Percentiles rank a stretch among this genome's conserved stretches.
phyloP scores from a whole-genome alignment of 2,797 vertebrate genomes.

The Benthosema pterotum region DNA sequence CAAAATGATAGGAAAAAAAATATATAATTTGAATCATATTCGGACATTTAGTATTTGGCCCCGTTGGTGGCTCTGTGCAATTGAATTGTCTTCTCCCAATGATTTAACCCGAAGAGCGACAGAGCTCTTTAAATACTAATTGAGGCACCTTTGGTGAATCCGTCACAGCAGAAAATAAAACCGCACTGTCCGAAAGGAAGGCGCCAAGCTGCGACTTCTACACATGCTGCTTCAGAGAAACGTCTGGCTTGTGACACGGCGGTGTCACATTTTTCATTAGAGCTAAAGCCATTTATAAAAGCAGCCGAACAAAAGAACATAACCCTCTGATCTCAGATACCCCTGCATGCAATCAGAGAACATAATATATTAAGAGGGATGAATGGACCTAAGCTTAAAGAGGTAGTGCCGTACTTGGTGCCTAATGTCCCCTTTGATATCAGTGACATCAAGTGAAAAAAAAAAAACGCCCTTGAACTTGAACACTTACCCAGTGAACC shows the following conservation, averaged over 20 bases:
- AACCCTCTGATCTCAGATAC: conserved; percentile 26
- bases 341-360: conserved; percentile 51
- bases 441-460: conserved; percentile 57
- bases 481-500: conserved; percentile 5
- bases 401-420: conserved; percentile 33
- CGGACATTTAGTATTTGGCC: too few relatives aligned
- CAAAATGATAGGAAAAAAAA: too few relatives aligned
- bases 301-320: not conserved
- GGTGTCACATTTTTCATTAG: conserved; percentile 29
- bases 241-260: conserved; percentile 18
- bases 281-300: conserved; percentile 42
- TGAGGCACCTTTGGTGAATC: conserved; percentile 24
- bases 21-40: too few relatives aligned
- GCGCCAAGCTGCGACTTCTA: not conserved
- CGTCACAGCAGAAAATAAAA: conserved; percentile 27
- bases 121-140: conserved; percentile 25
- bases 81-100: not conserved
- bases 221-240: conserved; percentile 16
- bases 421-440: conserved; percentile 68
- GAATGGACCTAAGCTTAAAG: conserved; percentile 47
- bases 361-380: conserved; percentile 36
- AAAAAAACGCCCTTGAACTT: conserved; percentile 39
- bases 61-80: not conserved
- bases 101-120: not conserved
- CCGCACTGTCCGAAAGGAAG: not conserved